A percentile compares a stretch with the other conserved stretches of the same genome.
Evolutionary conservation across 2,797 vertebrate species (phyloP).

Genomic region (Crocidura indochinensis): DNA sequence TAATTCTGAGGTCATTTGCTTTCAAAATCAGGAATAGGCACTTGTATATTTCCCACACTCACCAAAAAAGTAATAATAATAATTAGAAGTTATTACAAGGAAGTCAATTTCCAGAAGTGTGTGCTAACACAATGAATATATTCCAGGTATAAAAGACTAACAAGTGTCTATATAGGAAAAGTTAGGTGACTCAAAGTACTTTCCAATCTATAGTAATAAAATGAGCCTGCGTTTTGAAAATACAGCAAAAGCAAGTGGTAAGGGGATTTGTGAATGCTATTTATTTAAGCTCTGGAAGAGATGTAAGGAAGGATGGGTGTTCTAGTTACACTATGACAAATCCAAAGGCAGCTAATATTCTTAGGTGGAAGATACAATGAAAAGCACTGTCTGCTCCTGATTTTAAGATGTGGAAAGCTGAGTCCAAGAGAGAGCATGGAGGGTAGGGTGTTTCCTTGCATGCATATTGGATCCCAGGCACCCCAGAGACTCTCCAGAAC

Average conservation of each 20-base stretch:
- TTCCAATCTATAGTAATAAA: slow-evolving; percentile 31
- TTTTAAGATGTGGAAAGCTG: not conserved
- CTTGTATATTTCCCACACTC: not conserved
- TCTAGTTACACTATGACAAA: not conserved
- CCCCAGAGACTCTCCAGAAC: too few species aligned
- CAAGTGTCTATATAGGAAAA: slow-evolving; percentile 21
- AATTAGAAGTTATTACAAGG: not conserved
- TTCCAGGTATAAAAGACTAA: slow-evolving; percentile 13
- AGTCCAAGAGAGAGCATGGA: too few species aligned
- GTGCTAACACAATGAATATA: not conserved
- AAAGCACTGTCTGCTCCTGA: not conserved
- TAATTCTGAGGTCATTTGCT: not conserved
- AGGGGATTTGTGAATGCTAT: not conserved
- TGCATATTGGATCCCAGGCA: too few species aligned
- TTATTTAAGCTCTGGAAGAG: slow-evolving; percentile 1
- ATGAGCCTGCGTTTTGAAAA: slow-evolving; percentile 47
- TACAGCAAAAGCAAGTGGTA: not conserved
- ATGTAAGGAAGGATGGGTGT: not conserved
- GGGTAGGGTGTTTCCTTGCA: too few species aligned
- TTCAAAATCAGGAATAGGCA: slow-evolving; percentile 29
- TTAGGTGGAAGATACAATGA: not conserved
- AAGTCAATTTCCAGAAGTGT: slow-evolving; percentile 33
- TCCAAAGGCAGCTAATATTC: not conserved
- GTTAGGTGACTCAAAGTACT: slow-evolving; percentile 18
- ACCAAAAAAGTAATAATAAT: not conserved